Evolutionary conservation across 2,113 vertebrate genomes (phyloP), one percentile per base, ranked within the genome.

Genomic region (Oceanites oceanicus): DNA sequence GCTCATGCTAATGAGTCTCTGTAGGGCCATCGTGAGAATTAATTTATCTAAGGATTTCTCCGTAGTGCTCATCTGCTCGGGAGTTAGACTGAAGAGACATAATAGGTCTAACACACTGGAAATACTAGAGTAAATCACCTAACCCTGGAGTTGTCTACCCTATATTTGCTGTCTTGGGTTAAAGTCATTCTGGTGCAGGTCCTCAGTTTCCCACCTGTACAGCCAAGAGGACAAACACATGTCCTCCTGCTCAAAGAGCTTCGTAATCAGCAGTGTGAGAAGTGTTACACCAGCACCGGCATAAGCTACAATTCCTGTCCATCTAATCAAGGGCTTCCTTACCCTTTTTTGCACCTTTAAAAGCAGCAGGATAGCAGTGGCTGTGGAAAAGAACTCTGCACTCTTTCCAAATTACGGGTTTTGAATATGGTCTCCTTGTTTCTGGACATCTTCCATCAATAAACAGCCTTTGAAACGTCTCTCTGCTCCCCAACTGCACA

Each of bases 141-240:
- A 25, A 2, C 36, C 84, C 74, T 44, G 53, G 15, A 47, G 45
- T 26, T 55, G 27, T 71, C 36, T 20, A 10, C 2, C 3, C 15
- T 36, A 4, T 13, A 2, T 74, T 49, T 72, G 42, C 56, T 73
- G 27, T 34, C 86, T 40, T 47, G 34, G 59, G 16, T 44, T 72
- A 1, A 32, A 56, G 23, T 20, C 1, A 0, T 42, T 23, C 66
- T 59, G 45, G 10, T 50, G 49, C 23, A 26, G 49, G 49, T 23
- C 23, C 79, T 82, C 50, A 6, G 45, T 23, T 67, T 62, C 52
- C 38, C 74, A 42, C 58, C 32, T 42, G 19, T 38, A 40, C 22
- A 53, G 38, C 47, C 3, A 1, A 86, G 85, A 56, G 53, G 42
- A 50, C 59, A 76, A 77, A 26, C 17, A 2, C 0, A 0, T 4